Conservation (phyloP, 1,140 invertebrate species). For the Melitaea cinxia region DNA sequence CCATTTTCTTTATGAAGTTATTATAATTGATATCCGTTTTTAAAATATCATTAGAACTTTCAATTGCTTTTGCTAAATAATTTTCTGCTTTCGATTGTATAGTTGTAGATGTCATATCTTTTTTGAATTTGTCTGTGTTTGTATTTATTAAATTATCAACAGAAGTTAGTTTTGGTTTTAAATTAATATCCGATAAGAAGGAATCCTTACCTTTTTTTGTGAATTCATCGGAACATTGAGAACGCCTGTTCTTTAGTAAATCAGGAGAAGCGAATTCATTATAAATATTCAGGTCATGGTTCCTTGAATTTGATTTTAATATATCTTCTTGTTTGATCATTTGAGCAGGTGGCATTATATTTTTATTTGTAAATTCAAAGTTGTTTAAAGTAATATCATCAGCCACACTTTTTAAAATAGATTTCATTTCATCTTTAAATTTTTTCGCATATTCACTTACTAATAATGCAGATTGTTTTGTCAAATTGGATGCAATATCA, state of each 20-base stretch:
- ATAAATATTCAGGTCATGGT: neutral
- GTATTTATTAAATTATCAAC: neutral
- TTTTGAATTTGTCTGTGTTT: conserved; percentile 11
- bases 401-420: neutral
- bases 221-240: neutral
- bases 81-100: neutral
- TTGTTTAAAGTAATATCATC: neutral
- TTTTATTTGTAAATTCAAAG: neutral
- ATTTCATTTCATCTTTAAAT: conserved; percentile 5
- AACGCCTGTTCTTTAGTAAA: neutral
- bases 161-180: neutral
- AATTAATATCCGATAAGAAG: neutral
- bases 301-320: neutral
- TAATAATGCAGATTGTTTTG: neutral
- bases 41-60: neutral
- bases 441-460: neutral
- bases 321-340: neutral
- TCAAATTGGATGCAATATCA: neutral
- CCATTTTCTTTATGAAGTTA: neutral
- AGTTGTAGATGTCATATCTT: conserved; percentile 12
- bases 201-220: neutral
- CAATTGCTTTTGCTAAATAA: neutral
- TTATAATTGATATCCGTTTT: neutral
- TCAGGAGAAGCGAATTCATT: neutral
- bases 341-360: neutral